Conservation (phyloP, 2,113 vertebrate species). For the Scalopus aquaticus region DNA sequence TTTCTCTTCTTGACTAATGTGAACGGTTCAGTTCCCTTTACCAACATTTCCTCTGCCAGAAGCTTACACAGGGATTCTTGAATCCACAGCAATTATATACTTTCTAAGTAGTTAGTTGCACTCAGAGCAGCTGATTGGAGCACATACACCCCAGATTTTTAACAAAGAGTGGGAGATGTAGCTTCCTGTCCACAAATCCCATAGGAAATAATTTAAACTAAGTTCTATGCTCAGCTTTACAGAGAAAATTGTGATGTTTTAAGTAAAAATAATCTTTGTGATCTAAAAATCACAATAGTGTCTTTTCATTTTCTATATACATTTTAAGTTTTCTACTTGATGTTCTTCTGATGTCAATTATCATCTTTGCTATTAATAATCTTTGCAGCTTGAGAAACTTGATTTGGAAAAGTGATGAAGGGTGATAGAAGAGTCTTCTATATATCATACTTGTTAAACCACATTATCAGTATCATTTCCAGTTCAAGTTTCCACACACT, state of each 20-base stretch:
- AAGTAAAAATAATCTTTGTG: background rate
- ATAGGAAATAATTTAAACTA: background rate
- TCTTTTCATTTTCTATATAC: background rate
- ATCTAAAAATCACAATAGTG: background rate
- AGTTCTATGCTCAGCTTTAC: background rate
- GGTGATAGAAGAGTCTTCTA: background rate
- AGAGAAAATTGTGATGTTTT: background rate
- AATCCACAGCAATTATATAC: background rate
- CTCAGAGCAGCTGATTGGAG: background rate
- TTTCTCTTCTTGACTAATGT: background rate
- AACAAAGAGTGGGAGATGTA: background rate
- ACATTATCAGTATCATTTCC: background rate
- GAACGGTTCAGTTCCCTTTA: background rate
- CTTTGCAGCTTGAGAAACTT: background rate
- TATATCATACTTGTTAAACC: background rate
- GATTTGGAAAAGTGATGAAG: constrained; percentile 8
- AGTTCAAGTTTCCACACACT: background rate
- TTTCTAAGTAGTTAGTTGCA: background rate
- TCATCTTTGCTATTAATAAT: background rate
- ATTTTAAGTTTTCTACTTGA: background rate
- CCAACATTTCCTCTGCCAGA: background rate
- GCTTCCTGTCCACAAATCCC: background rate
- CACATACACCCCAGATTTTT: background rate
- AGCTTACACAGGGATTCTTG: background rate
- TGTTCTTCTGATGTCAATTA: background rate